phyloP scores from a whole-genome alignment of 2,888 invertebrate genomes.

The Eilema sororculum region DNA sequence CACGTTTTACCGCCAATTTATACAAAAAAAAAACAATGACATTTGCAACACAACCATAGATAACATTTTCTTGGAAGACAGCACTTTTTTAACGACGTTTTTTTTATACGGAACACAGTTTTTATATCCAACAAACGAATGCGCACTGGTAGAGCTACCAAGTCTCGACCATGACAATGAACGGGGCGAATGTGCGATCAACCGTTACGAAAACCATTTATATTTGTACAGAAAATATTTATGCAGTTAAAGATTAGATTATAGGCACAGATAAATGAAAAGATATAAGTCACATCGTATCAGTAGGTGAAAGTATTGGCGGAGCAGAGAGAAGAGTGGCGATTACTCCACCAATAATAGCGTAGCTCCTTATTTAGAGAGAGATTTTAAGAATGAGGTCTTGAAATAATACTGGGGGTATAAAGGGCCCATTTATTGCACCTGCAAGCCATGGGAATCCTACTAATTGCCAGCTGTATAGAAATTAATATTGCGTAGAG shows the following conservation, averaged over 20 bases:
- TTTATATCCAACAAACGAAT: background rate
- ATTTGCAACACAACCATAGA: constrained; percentile 8
- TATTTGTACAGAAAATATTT: constrained; percentile 9
- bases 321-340: too few relatives aligned
- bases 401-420: background rate
- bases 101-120: background rate
- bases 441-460: background rate
- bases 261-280: too few relatives aligned
- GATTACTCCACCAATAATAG: too few relatives aligned
- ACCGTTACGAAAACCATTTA: constrained; percentile 3
- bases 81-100: background rate
- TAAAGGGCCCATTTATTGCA: background rate
- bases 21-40: constrained; percentile 7
- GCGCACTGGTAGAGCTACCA: background rate
- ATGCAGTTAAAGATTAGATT: background rate
- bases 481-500: too few relatives aligned
- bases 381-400: background rate
- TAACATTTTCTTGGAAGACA: background rate
- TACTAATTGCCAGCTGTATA: too few relatives aligned
- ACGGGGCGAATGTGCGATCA: constrained; percentile 42
- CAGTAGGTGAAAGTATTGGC: too few relatives aligned
- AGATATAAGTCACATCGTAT: too few relatives aligned
- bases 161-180: constrained; percentile 62
- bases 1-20: constrained; percentile 18
- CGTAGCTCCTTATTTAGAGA: too few relatives aligned